Evolutionary conservation across 2,113 vertebrate species (phyloP), one percentile per base, ranked within the genome.

Genomic region (Takifugu bimaculatus): DNA sequence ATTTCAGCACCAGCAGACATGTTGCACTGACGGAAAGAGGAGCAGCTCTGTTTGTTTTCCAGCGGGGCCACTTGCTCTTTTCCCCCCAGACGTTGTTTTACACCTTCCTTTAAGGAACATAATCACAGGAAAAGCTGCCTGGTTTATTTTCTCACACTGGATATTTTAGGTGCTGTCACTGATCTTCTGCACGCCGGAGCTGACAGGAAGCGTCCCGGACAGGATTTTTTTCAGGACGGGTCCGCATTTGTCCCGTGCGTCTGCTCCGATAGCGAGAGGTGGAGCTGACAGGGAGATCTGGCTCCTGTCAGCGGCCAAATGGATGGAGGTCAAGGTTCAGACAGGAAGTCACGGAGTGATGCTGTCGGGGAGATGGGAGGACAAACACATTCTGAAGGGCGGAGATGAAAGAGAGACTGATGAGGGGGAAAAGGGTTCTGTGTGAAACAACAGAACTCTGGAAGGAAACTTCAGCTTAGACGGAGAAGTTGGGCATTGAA

Each of bases 251-350:
- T 61, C 28, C 35, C n/a, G 65, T 28, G 59, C 53, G 55, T 65
- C 26, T 62, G 47, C 47, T 27, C 13, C 3, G 70, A 70, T 13
- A 47, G 54, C 26, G 58, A 74, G 27, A 65, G 75, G 68, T 20
- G 78, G 72, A 60, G 78, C 80, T 66, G 84, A 84, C 83, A 79
- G 74, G 27, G 5, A 35, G 48, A 72, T 56, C 82, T 83, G 82
- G 75, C 58, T 71, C 74, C 82, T 79, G 69, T 89, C 86, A 84
- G 72, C 78, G 5, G 28, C 75, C 47, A 73, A 79, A 66, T 60
- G 60, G 57, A 57, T n/a, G 1, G 50, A 73, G 84, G 82, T 82
- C 87, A 81, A 59, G 50, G 84, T 63, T 84, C 79, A 80, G 54
- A 29, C 78, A 62, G 82, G 69, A 84, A 77, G 82, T 78, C 62